phyloP scores from a whole-genome alignment of 2,113 vertebrate genomes.

The Phrynocephalus versicolor region DNA sequence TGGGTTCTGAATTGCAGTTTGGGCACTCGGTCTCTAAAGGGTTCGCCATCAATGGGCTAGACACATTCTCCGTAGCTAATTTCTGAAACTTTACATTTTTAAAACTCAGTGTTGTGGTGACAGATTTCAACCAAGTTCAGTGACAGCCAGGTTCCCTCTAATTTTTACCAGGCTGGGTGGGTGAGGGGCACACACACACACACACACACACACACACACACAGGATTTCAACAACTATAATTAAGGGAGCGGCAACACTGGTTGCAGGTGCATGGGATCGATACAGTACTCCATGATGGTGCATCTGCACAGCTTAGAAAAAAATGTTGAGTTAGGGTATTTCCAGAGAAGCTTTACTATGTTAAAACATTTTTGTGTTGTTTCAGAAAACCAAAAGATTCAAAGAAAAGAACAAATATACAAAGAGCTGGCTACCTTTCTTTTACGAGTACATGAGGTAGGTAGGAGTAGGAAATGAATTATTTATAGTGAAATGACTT shows the following conservation, averaged over 20 bases:
- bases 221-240: too few relatives aligned
- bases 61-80: neutral
- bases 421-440: neutral
- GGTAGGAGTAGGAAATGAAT: neutral
- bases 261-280: too few relatives aligned
- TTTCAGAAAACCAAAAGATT: neutral
- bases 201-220: too few relatives aligned
- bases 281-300: too few relatives aligned
- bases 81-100: neutral
- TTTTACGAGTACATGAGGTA: neutral
- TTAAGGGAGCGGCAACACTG: too few relatives aligned
- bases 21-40: too few relatives aligned
- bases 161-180: too few relatives aligned
- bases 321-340: neutral
- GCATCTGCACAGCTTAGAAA: too few relatives aligned
- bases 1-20: too few relatives aligned
- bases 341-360: neutral
- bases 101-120: neutral
- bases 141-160: too few relatives aligned
- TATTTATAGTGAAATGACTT: conserved; percentile 17
- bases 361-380: neutral
- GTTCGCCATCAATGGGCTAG: too few relatives aligned
- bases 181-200: too few relatives aligned
- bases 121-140: neutral
- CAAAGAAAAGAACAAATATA: neutral